These are phyloP conservation scores for Halocynthia roretzi DNA, from an alignment of 23 tunicate species.

Conservation along the genomic window DNA sequence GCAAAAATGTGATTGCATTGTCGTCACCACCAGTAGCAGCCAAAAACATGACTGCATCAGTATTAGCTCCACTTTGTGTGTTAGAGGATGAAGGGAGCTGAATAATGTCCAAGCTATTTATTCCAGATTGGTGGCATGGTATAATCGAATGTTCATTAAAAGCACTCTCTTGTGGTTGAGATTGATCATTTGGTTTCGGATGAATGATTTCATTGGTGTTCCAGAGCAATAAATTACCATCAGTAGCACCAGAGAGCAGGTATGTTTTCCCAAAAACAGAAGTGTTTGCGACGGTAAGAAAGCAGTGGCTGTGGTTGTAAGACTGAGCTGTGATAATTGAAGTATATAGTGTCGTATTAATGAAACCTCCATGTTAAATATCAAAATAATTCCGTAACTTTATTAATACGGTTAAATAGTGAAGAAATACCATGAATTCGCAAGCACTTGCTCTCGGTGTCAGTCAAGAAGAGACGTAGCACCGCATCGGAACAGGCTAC, in stretches of 20 bases:
- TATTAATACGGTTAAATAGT: too few species aligned
- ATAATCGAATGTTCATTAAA: conserved; percentile 13
- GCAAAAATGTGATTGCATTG: conserved; percentile 33
- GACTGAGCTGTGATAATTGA: conserved; percentile 11
- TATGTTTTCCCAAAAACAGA: neutral
- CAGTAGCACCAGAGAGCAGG: conserved; percentile 31
- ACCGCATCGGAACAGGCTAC: conserved; percentile 75
- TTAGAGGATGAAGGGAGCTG: too few species aligned
- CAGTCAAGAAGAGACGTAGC: conserved; percentile 19
- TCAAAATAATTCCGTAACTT: too few species aligned
- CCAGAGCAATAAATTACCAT: neutral
- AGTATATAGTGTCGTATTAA: neutral
- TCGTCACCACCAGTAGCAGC: conserved; percentile 87
- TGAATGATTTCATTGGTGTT: too few species aligned
- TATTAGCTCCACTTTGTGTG: too few species aligned
- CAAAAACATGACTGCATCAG: too few species aligned
- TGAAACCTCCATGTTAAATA: neutral
- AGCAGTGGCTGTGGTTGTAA: conserved; percentile 32
- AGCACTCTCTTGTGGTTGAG: neutral
- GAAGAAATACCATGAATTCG: neutral
- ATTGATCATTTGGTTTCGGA: too few species aligned
- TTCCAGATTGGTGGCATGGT: conserved; percentile 49
- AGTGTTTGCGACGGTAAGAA: conserved; percentile 25
- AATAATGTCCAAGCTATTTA: conserved; percentile 34
- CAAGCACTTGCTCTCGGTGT: neutral